Base-by-base conservation (phyloP, 2,113 vertebrate genomes). In the Periophthalmus modestus region DNA sequence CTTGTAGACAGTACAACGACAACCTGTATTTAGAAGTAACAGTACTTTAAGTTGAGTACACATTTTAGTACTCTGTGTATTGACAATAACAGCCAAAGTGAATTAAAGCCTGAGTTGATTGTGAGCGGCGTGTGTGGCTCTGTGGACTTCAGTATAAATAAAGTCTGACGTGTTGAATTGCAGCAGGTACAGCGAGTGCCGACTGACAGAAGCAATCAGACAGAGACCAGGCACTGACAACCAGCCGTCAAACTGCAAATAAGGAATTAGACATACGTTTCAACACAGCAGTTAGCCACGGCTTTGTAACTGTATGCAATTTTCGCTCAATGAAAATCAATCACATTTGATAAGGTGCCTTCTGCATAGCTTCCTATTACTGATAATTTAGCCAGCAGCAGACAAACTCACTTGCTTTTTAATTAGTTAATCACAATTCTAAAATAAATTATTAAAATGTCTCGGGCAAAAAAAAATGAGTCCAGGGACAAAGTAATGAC, bases 371-470 rank as follows among this genome's bases (percentile, higher is more conserved):
- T 77, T 39, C 59, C 33, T 39, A 75, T 76, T 73, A 58, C 68
- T 47, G 76, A 75, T 73, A 54, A 80, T 84, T 85, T 71, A 74
- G 47, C 72, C 78, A 46, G 78, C 72, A 83, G 82, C 80, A 79
- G 73, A 87, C 71, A 74, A 72, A 83, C 73, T 13, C 50, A 33
- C 67, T 79, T 21, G 28, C 48, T 63, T 66, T 54, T 23, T 12
- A 55, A 55, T 71, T 82, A 69, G 87, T 87, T 85, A 87, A 76
- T 72, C 73, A 75, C 81, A 81, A 68, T 72, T 33, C n/a, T 48
- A 21, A 33, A 83, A 48, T 68, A 39, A 85, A 87, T 84, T 84
- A 84, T 79, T 33, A 75, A 82, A 83, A 86, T 86, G 7, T 36
- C 34, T 39, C 21, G 3, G 34, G 19, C 34, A 21, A 21, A 59